These are phyloP conservation scores for Agriopis marginaria DNA, from an alignment of 2,888 invertebrate genomes.

Conservation along the genomic window DNA sequence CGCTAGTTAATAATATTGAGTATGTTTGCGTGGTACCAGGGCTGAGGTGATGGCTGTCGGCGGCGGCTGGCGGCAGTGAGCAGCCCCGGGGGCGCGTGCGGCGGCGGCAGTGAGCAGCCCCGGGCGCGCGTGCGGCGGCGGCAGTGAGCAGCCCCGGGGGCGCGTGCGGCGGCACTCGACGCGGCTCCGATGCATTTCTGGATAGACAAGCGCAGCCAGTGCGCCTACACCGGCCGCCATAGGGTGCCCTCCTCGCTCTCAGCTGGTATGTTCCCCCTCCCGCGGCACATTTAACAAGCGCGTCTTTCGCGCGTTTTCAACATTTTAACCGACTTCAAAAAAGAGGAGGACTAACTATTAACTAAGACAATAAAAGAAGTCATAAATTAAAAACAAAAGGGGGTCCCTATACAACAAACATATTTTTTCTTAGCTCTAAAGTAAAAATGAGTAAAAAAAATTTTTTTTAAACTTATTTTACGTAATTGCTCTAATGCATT, in stretches of 20 bases:
- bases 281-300: no score
- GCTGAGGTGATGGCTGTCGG: background rate
- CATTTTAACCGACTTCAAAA: no score
- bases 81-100: background rate
- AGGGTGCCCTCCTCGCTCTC: constrained; percentile 89
- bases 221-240: constrained; percentile 90
- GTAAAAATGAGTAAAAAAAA: no score
- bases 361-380: no score
- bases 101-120: constrained; percentile 11
- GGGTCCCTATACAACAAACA: no score
- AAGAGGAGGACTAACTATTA: no score
- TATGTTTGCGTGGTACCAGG: background rate
- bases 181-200: constrained; percentile 92
- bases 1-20: no score
- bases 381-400: no score
- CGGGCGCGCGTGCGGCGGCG: background rate
- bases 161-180: constrained; percentile 22
- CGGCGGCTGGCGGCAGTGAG: background rate
- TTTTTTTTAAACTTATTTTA: no score
- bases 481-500: no score
- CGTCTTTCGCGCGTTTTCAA: no score
- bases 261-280: constrained; percentile 68
- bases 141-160: background rate
- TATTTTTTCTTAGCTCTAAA: no score
- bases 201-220: constrained; percentile 94